phyloP scores from a whole-genome alignment of 2,113 vertebrate genomes.

The Pseudorhombus dupliciocellatus region DNA sequence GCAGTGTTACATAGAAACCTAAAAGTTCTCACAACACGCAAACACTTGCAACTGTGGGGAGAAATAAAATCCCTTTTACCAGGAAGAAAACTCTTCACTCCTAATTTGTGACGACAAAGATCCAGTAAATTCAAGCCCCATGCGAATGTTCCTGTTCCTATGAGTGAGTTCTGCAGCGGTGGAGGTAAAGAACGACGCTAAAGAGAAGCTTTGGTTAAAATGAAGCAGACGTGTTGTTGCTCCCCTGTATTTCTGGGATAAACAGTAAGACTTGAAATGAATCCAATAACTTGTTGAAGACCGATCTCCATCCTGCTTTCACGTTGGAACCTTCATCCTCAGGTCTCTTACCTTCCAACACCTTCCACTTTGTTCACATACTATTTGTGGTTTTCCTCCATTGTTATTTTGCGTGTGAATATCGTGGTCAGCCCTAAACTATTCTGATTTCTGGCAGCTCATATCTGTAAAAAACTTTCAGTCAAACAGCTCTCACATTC shows the following conservation, averaged over 20 bases:
- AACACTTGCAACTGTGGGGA: no score
- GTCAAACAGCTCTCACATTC: slow-evolving; percentile 11
- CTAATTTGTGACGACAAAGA: no score
- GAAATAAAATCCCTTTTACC: no score
- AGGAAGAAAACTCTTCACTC: no score
- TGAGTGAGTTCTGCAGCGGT: background rate
- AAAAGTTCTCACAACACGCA: background rate
- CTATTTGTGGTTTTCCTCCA: no score
- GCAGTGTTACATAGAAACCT: background rate
- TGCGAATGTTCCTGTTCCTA: background rate
- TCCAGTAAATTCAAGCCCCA: background rate
- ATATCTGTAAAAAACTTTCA: background rate
- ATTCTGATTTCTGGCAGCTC: background rate
- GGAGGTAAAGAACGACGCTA: background rate
- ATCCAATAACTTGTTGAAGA: slow-evolving; percentile 8
- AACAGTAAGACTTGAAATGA: slow-evolving; percentile 22
- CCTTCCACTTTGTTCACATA: no score
- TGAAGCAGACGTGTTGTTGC: background rate
- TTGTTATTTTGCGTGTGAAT: no score
- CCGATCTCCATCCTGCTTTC: background rate
- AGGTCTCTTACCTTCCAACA: no score
- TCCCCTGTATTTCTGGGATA: slow-evolving; percentile 5
- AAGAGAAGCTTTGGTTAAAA: background rate
- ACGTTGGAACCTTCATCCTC: background rate
- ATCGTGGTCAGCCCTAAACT: background rate